Evolutionary conservation across 2,113 vertebrate genomes (phyloP).

Genomic region (Dasyornis broadbenti): DNA sequence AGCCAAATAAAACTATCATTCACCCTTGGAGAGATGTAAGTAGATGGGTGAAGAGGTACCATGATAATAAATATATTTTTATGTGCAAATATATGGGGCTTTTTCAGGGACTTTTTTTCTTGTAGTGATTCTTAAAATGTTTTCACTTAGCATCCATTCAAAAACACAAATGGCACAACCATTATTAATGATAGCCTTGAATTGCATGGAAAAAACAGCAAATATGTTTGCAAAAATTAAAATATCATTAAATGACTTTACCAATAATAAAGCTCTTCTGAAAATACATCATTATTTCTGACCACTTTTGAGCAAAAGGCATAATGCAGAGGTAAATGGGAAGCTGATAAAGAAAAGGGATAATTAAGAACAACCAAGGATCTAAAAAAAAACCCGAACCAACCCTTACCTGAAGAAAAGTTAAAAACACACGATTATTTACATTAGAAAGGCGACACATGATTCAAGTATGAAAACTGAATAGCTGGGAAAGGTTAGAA

Average conservation of each 20-base stretch:
- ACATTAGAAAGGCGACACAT: neutral
- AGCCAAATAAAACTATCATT: neutral
- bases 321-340: neutral
- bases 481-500: neutral
- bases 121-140: neutral
- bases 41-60: neutral
- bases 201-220: neutral
- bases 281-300: neutral
- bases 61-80: neutral
- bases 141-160: neutral
- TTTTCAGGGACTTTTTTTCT: neutral
- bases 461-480: neutral
- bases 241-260: neutral
- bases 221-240: neutral
- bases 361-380: neutral
- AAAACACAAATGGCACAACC: neutral
- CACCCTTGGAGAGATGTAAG: neutral
- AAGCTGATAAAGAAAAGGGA: neutral
- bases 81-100: neutral
- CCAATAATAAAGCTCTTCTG: neutral
- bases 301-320: neutral
- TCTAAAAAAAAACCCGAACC: neutral
- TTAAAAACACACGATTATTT: constrained; percentile 14
- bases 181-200: neutral
- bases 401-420: neutral